Evolutionary conservation across 2,797 vertebrate species (phyloP).

Genomic region (Podarcis lilfordi): DNA sequence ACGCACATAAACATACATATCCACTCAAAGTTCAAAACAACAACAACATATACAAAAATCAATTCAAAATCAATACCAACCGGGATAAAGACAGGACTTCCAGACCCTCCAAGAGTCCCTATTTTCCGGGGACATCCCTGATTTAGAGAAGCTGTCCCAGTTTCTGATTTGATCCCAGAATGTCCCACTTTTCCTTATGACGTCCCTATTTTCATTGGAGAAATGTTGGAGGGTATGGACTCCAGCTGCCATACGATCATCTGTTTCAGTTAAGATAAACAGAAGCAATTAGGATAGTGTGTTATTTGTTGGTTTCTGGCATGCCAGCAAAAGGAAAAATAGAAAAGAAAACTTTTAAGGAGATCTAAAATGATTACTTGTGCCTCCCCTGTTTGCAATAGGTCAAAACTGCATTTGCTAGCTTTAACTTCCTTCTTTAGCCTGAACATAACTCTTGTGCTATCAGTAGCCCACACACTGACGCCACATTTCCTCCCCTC

Average conservation of each 20-base stretch:
- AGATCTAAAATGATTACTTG: not conserved
- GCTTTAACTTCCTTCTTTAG: not conserved
- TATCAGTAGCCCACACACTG: not conserved
- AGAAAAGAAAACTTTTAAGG: not conserved
- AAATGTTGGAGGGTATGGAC: too few relatives aligned
- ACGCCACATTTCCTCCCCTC: not conserved
- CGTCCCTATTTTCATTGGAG: too few relatives aligned
- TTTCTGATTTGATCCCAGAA: too few relatives aligned
- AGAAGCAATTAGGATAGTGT: not conserved
- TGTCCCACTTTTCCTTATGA: too few relatives aligned
- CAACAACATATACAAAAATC: too few relatives aligned
- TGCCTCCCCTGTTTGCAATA: constrained; percentile 18
- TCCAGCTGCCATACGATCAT: too few relatives aligned
- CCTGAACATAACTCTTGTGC: constrained; percentile 24
- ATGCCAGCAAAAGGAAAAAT: not conserved
- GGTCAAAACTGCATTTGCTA: constrained; percentile 14
- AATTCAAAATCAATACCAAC: too few relatives aligned
- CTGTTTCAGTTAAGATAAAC: not conserved
- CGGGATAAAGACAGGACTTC: not conserved
- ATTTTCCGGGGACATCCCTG: too few relatives aligned
- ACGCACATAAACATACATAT: too few relatives aligned
- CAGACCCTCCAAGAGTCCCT: too few relatives aligned
- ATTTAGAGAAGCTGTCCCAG: too few relatives aligned
- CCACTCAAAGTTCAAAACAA: too few relatives aligned
- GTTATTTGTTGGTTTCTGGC: not conserved